phyloP scores from a whole-genome alignment of 2,888 invertebrate species.

The Amitus sp. region DNA sequence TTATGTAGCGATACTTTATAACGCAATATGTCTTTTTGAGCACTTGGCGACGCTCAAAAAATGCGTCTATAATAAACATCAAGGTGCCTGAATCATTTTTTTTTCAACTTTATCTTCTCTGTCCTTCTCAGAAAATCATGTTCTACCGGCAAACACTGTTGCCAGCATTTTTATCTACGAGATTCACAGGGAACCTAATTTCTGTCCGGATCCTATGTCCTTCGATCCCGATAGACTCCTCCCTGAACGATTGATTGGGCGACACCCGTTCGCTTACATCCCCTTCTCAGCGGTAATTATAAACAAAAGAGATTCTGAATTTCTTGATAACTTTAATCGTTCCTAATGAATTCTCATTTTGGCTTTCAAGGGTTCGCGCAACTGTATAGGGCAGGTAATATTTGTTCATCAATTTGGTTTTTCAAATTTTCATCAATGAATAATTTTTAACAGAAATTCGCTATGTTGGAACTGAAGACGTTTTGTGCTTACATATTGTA shows the following conservation, averaged over 20 bases:
- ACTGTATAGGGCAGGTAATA: no score
- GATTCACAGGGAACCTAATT: slow-evolving; percentile 72
- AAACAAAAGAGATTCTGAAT: no score
- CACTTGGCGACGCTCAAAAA: no score
- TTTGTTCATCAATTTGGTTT: no score
- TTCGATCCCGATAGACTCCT: slow-evolving; percentile 77
- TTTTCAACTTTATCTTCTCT: background rate
- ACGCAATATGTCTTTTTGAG: no score
- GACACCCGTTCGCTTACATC: slow-evolving; percentile 73
- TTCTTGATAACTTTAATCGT: no score
- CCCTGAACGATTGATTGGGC: slow-evolving; percentile 64
- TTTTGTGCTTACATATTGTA: slow-evolving; percentile 17
- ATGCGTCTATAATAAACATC: no score
- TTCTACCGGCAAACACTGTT: slow-evolving; percentile 67
- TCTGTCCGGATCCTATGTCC: slow-evolving; percentile 72
- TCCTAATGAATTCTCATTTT: no score
- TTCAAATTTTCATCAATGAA: no score
- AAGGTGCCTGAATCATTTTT: no score
- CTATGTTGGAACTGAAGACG: slow-evolving; percentile 29
- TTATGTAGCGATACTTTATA: no score
- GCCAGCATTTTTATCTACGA: slow-evolving; percentile 71
- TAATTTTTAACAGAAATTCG: slow-evolving; percentile 15
- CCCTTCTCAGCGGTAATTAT: slow-evolving; percentile 68
- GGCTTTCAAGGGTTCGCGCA: no score
- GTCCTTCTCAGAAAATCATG: slow-evolving; percentile 63